Percentiles rank a stretch among this genome's conserved stretches.
Evolutionary conservation across 92 coral and sea anemone species (phyloP).

Genomic region (Parazoanthus darwini): DNA sequence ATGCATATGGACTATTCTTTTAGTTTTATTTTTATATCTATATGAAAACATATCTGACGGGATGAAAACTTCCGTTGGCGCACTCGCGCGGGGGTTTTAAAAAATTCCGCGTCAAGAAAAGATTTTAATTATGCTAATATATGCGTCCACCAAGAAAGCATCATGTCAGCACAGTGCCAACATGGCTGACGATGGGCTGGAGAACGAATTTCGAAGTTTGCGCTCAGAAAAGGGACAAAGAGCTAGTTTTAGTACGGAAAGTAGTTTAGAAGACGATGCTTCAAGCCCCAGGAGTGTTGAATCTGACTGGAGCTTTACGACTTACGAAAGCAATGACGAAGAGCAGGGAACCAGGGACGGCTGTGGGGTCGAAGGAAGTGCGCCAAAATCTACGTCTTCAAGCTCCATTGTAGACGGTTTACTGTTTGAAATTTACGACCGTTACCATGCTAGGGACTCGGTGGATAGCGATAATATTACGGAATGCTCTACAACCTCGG

Average conservation of each 20-base stretch:
- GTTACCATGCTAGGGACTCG: constrained; percentile 91
- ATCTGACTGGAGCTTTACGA: constrained; percentile 92
- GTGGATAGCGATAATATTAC: constrained; percentile 98
- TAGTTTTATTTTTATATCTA: neutral
- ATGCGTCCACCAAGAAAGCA: constrained; percentile 58
- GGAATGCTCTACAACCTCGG: constrained; percentile 97
- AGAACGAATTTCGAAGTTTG: constrained; percentile 37
- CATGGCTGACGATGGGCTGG: constrained; percentile 78
- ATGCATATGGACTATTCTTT: too few species aligned
- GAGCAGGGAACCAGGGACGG: constrained; percentile 55
- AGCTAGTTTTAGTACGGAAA: constrained; percentile 72
- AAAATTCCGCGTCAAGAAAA: constrained; percentile 22
- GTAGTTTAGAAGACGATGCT: constrained; percentile 80
- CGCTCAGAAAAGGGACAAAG: constrained; percentile 65
- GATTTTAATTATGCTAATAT: constrained; percentile 55
- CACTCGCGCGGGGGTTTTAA: neutral
- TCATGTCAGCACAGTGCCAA: constrained; percentile 71
- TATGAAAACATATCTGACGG: neutral
- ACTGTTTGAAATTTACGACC: constrained; percentile 94
- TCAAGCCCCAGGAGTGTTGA: constrained; percentile 93
- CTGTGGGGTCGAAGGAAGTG: constrained; percentile 54
- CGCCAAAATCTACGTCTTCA: constrained; percentile 64
- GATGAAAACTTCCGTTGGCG: too few species aligned
- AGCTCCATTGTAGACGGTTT: constrained; percentile 94
- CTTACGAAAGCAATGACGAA: constrained; percentile 71